phyloP scores from a whole-genome alignment of 2,113 vertebrate species.

The Galbula dea region DNA sequence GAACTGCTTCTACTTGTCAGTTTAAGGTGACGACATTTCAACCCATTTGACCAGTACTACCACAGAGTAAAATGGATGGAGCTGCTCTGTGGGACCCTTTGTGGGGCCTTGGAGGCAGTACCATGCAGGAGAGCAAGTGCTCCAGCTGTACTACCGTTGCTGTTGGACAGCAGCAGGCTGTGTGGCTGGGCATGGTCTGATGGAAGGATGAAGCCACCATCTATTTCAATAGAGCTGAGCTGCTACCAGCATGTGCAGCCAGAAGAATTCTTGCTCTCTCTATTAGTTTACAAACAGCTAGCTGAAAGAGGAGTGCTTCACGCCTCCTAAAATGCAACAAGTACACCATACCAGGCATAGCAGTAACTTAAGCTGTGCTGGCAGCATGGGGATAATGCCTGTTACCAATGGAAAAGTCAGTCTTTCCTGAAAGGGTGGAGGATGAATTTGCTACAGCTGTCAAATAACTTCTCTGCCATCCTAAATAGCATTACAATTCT shows the following conservation, averaged over 20 bases:
- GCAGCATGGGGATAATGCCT: rapidly evolving
- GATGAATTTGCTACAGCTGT: not conserved
- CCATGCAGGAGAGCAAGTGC: too few relatives aligned
- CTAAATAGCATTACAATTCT: not conserved
- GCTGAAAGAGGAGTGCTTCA: not conserved
- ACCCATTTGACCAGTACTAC: not conserved
- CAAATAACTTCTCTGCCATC: not conserved
- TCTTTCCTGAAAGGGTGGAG: not conserved
- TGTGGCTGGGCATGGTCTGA: too few relatives aligned
- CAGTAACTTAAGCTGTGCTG: not conserved
- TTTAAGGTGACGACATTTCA: not conserved
- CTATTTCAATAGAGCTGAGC: not conserved
- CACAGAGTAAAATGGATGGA: not conserved
- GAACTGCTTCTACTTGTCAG: not conserved
- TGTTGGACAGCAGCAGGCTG: not conserved
- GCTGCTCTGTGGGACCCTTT: not conserved
- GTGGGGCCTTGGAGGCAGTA: not conserved
- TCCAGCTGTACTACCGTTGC: too few relatives aligned
- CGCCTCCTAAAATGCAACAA: not conserved
- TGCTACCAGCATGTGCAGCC: not conserved
- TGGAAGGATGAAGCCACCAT: not conserved
- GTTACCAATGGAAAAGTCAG: not conserved
- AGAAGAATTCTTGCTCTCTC: not conserved
- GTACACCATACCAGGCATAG: rapidly evolving
- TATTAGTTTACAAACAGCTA: not conserved